phyloP scores from a whole-genome alignment of 2,888 invertebrate species.

The Hololepta plana region DNA sequence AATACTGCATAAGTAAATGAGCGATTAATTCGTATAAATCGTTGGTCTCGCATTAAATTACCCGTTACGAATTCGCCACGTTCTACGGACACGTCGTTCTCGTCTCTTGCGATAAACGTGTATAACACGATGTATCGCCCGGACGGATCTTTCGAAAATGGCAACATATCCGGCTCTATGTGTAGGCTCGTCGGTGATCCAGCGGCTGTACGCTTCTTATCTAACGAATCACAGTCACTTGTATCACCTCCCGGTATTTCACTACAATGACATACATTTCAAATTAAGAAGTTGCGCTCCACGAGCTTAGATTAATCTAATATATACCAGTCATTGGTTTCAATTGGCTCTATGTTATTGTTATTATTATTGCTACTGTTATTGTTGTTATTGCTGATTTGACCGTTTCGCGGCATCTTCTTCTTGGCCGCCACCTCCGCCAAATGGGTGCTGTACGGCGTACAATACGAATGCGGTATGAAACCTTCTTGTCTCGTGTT shows the following conservation, averaged over 20 bases:
- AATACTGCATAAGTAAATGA: slow-evolving; percentile 37
- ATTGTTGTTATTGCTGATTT: slow-evolving; percentile 31
- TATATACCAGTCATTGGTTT: no score
- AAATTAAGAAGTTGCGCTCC: no score
- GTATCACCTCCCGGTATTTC: slow-evolving; percentile 30
- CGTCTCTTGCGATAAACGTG: slow-evolving; percentile 82
- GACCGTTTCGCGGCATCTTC: slow-evolving; percentile 58
- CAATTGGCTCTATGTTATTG: no score
- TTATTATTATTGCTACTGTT: no score
- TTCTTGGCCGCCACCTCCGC: slow-evolving; percentile 74
- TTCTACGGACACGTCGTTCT: slow-evolving; percentile 87
- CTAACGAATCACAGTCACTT: slow-evolving; percentile 42
- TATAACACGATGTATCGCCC: slow-evolving; percentile 85
- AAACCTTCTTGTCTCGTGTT: slow-evolving; percentile 85
- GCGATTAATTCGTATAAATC: not conserved
- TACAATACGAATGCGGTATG: slow-evolving; percentile 87
- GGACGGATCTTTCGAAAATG: slow-evolving; percentile 65
- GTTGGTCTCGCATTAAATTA: slow-evolving; percentile 13
- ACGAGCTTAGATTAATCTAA: no score
- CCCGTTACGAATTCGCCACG: slow-evolving; percentile 88
- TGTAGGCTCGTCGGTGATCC: slow-evolving; percentile 30
- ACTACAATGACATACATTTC: slow-evolving; percentile 13
- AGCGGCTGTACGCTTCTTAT: slow-evolving; percentile 31
- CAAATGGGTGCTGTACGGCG: slow-evolving; percentile 60
- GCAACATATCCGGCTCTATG: slow-evolving; percentile 42